Conservation (phyloP, 2,113 vertebrate species). For the Sisor rabdophorus region DNA sequence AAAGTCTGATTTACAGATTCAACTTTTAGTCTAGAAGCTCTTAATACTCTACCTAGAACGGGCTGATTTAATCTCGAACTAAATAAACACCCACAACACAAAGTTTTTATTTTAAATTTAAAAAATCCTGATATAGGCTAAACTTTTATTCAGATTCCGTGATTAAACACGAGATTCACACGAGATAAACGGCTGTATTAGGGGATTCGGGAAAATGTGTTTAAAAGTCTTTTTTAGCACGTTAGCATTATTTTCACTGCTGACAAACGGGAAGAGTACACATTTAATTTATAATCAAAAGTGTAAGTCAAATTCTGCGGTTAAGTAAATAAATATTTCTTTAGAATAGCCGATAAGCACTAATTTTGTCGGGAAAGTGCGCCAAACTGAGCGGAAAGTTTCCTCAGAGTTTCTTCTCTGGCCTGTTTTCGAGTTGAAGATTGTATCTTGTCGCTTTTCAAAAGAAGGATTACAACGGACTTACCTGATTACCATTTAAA, state of each 20-base stretch:
- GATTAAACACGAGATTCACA: neutral
- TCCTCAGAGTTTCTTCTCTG: neutral
- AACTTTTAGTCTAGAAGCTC: no score
- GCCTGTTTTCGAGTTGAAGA: neutral
- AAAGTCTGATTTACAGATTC: neutral
- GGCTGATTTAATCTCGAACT: no score
- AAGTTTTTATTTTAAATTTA: neutral
- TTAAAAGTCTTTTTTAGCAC: no score
- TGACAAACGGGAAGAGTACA: no score
- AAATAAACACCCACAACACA: neutral
- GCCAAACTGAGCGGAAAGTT: neutral
- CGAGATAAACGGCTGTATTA: neutral
- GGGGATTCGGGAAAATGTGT: accelerated
- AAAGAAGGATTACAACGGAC: neutral
- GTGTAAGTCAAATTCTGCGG: neutral
- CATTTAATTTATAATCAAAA: neutral
- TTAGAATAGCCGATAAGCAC: neutral
- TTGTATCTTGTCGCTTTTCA: neutral
- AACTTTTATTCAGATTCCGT: neutral
- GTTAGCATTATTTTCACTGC: neutral
- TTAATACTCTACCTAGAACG: no score
- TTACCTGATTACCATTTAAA: neutral
- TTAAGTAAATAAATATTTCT: neutral
- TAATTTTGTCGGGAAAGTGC: neutral
- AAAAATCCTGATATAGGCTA: neutral